phyloP scores from a whole-genome alignment of 2,888 invertebrate genomes.

The Choreutis nemorana region DNA sequence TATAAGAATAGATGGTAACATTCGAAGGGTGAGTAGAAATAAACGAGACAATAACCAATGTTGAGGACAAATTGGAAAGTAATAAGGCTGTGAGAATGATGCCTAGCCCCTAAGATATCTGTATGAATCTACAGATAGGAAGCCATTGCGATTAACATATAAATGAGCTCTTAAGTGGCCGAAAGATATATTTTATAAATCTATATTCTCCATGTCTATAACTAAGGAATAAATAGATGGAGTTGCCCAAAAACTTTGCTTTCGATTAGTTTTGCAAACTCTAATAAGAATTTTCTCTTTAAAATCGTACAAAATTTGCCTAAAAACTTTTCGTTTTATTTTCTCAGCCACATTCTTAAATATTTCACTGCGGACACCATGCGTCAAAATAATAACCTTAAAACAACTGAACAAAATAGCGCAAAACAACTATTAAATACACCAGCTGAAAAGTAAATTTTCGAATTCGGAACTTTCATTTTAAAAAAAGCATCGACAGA shows the following conservation, averaged over 20 bases:
- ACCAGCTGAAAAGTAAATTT: too few relatives aligned
- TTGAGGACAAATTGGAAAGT: slow-evolving; percentile 63
- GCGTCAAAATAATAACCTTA: slow-evolving; percentile 62
- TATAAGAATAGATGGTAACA: slow-evolving; percentile 24
- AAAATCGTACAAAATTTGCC: too few relatives aligned
- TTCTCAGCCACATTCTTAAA: slow-evolving; percentile 52
- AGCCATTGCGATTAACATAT: slow-evolving; percentile 58
- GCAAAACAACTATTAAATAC: too few relatives aligned
- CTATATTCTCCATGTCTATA: slow-evolving; percentile 2
- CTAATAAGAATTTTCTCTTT: too few relatives aligned
- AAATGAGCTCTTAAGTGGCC: slow-evolving; percentile 64
- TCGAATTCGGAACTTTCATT: too few relatives aligned
- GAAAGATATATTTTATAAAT: slow-evolving; percentile 18
- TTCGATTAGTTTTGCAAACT: too few relatives aligned
- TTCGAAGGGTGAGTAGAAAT: slow-evolving; percentile 29
- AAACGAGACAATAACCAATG: slow-evolving; percentile 59
- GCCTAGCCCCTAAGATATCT: slow-evolving; percentile 53
- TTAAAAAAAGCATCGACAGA: too few relatives aligned
- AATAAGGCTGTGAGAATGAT: slow-evolving; percentile 65
- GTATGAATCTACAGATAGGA: slow-evolving; percentile 53
- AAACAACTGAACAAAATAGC: too few relatives aligned
- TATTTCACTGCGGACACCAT: slow-evolving; percentile 42
- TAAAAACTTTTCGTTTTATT: too few relatives aligned
- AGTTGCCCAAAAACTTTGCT: too few relatives aligned
- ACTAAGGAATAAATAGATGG: too few relatives aligned